Evolutionary conservation across 2,113 vertebrate genomes (phyloP), one percentile per base, ranked within the genome.

Genomic region (Hippocampus zosterae): DNA sequence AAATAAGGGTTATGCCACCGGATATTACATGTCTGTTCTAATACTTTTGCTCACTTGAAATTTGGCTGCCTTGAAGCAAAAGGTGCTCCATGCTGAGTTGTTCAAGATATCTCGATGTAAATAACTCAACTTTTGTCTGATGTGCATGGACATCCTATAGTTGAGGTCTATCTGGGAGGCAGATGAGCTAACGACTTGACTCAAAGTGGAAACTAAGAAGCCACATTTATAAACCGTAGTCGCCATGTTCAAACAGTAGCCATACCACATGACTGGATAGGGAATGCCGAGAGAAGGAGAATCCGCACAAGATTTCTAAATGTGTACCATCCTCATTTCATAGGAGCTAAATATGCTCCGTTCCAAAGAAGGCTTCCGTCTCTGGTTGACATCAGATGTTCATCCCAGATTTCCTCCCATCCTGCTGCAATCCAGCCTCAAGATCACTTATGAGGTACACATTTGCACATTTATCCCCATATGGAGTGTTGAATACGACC

Each of bases 381-480:
- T 99, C 73, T 99, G 97, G 97, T 93, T 99, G 61, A 98, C 97
- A 68, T 92, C 96, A 2, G 97, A 99, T 87, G 94, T 96, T 83
- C 97, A 99, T 81, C 89, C 92, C 18, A 94, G 91, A 72, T 98
- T 99, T 86, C 94, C 96, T 67, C 92, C 94, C 0, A 95, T 98
- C 79, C 88, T 99, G 65, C 92, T 99, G 75, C 97, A 99, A 53
- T 96, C 96, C 80, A 98, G 96, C 89, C 89, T 99, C 68, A 99
- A 99, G 86, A 94, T 99, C 91, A 96, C 96, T 9, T 99, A 96
- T 0, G 97, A 98, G 94, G 97, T 98, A 92, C 85, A 55, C 52
- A 72, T 42, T 5, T 16, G 48, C 19, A 59, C 46, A 37, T 33
- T 73, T 15, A n/a, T 50, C 15, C 46, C 12, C 42, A 16, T 27